Evolutionary conservation across 2,797 vertebrate genomes (phyloP), one percentile per base, ranked within the genome.

Genomic region (Cossypha heuglini): DNA sequence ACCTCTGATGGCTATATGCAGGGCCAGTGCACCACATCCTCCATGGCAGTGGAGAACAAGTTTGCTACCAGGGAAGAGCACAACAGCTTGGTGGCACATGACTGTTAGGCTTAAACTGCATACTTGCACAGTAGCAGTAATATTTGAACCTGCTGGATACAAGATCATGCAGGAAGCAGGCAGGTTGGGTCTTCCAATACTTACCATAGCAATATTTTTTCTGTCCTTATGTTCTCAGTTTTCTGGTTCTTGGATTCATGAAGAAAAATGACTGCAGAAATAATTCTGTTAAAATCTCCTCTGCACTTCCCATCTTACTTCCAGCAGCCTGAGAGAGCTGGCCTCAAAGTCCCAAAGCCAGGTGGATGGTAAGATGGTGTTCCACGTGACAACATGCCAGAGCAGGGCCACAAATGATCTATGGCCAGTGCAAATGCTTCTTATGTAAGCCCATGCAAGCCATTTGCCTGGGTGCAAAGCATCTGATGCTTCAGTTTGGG

Each of bases 391-490:
- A 75, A 9, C 62, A 58, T 69, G 87, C 35, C 82, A 67, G 64
- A 73, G 37, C n/a, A 72, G 49, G 48, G 76, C 85, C 89, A 94
- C 69, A 90, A 93, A 94, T 73, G 29, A 63, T 59, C 85, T 94
- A 75, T 86, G 86, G 90, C 59, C 45, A 61, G 63, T 33, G 35
- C 16, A 90, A 91, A 78, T 24, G 12, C 19, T 86, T 55, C 76
- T 88, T 62, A 66, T 35, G 43, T 75, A 73, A 91, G 38, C 10
- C 51, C 1, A 0, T 57, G 55, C 8, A 74, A 83, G 26, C 8
- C 31, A 83, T 74, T 55, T 89, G 14, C 57, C 61, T 26, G 29
- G 35, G 35, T 72, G 43, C 24, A 78, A 86, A 84, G 24, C 31
- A 88, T 35, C 57, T 86, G 88, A 42, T 94, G 26, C 45, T 84